Evolutionary conservation across 2,797 vertebrate genomes (phyloP), one percentile per base, ranked within the genome.

Genomic region (Sebastes cheni): DNA sequence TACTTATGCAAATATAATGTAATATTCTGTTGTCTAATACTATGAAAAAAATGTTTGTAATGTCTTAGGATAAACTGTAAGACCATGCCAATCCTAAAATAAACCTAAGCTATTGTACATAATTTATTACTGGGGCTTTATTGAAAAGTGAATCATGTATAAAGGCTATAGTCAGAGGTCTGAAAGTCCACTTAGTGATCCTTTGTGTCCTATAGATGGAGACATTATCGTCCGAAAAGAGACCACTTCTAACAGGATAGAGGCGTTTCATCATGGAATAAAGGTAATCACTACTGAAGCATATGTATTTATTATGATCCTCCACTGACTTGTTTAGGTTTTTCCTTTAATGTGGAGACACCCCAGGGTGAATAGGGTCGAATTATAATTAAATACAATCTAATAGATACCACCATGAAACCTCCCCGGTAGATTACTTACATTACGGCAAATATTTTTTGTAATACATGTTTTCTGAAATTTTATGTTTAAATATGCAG

Each of bases 401-500:
- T 39, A 6, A 39, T 39, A 39, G 36, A 14, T 39, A 14, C 36
- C 36, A 14, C 36, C 36, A 14, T 42, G 39, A 42, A 42, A 42
- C 39, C 13, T 42, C 39, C 14, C 5, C 39, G 2, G 14, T 42
- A 42, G 39, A 42, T 42, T 42, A 42, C 14, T 42, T 16, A 7
- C 39, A 42, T 6, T 16, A 42, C 0, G 39, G 39, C 39, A 42
- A 6, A 3, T 42, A 6, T 42, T 42, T 42, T 42, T 14, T 42
- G 25, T 27, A 27, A 27, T 27, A 4, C 25, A 27, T 27, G 25
- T 27, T 27, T 27, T 27, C 25, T 27, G 39, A 42, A 42, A 42
- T 16, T 0, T 16, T 1, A 14, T 0, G 6, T 39, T 39, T 39
- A 39, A 39, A 0, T 39, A 39, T 39, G 36, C 13, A 0, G 13